phyloP scores from a whole-genome alignment of 2,797 vertebrate genomes.

The Microctenopoma steveboyesi region DNA sequence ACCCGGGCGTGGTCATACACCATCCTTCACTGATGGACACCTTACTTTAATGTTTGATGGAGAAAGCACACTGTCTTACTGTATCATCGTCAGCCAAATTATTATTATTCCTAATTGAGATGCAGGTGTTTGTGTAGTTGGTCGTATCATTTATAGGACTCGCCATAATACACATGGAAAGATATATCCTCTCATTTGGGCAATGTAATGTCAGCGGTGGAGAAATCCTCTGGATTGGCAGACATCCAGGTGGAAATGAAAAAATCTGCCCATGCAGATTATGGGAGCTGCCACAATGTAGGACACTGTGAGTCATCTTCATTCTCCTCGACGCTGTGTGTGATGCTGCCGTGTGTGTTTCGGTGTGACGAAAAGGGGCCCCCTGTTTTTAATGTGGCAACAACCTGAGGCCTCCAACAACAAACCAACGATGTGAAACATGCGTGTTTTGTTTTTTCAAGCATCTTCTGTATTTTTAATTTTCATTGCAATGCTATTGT shows the following conservation, averaged over 20 bases:
- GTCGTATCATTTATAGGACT: conserved; percentile 29
- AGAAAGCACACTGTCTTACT: conserved; percentile 9
- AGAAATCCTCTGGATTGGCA: conserved; percentile 77
- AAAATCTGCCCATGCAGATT: conserved; percentile 72
- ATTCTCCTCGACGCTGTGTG: conserved; percentile 49
- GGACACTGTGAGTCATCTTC: conserved; percentile 70
- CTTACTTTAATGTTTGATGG: conserved; percentile 10
- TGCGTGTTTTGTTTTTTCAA: conserved; percentile 1
- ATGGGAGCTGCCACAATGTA: conserved; percentile 68
- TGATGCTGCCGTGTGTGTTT: conserved; percentile 27
- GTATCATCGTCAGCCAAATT: not conserved
- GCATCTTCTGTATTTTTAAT: conserved; percentile 10
- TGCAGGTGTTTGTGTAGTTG: conserved; percentile 16
- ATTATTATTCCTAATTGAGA: conserved; percentile 1
- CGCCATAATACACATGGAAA: conserved; percentile 22
- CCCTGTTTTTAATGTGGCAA: conserved; percentile 35
- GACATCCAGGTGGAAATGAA: conserved; percentile 76
- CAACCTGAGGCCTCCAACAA: conserved; percentile 8
- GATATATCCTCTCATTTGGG: conserved; percentile 56
- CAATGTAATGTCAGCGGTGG: conserved; percentile 52
- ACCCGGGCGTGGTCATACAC: conserved; percentile 28
- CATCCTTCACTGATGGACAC: conserved; percentile 3
- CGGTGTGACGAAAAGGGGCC: conserved; percentile 12
- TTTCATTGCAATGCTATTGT: conserved; percentile 28
- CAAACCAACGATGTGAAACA: conserved; percentile 24